A percentile compares a stretch with the other conserved stretches of the same genome.
Conservation (phyloP, 2,888 invertebrate species). For the Mesorhabditis sp. region DNA sequence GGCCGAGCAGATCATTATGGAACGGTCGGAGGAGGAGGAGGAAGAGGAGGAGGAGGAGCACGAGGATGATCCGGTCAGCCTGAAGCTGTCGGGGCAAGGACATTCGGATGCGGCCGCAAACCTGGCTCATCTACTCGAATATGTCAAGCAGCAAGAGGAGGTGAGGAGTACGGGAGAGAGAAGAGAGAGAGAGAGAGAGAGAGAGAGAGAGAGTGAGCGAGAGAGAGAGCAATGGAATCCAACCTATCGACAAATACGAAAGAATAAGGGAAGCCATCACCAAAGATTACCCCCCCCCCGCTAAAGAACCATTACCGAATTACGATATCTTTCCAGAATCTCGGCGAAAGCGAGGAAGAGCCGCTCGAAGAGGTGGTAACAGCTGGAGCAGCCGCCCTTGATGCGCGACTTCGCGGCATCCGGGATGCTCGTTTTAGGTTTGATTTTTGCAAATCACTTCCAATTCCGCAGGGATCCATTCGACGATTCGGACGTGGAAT, state of each 20-base stretch:
- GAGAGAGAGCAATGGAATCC: too few species aligned
- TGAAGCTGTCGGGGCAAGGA: not conserved
- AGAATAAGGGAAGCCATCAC: too few species aligned
- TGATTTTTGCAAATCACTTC: not conserved
- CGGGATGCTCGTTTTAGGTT: not conserved
- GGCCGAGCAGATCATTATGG: too few species aligned
- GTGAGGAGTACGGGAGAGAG: not conserved
- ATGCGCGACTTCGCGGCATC: not conserved
- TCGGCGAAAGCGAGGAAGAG: too few species aligned
- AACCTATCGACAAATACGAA: too few species aligned
- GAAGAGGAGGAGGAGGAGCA: not conserved
- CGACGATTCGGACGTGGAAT: slow-evolving; percentile 3
- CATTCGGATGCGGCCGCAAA: not conserved
- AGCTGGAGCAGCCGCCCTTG: not conserved
- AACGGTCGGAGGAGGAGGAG: not conserved
- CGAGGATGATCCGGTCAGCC: too few species aligned
- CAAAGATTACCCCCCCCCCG: too few species aligned
- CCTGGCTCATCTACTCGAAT: not conserved
- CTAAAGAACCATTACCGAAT: too few species aligned
- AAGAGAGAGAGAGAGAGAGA: too few species aligned
- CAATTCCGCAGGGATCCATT: not conserved
- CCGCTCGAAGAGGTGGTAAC: not conserved
- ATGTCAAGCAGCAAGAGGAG: not conserved
- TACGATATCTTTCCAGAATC: too few species aligned
- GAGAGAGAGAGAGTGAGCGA: too few species aligned